Conservation (phyloP, 2,888 invertebrate species). For the Caenorhabditis imperialis region DNA sequence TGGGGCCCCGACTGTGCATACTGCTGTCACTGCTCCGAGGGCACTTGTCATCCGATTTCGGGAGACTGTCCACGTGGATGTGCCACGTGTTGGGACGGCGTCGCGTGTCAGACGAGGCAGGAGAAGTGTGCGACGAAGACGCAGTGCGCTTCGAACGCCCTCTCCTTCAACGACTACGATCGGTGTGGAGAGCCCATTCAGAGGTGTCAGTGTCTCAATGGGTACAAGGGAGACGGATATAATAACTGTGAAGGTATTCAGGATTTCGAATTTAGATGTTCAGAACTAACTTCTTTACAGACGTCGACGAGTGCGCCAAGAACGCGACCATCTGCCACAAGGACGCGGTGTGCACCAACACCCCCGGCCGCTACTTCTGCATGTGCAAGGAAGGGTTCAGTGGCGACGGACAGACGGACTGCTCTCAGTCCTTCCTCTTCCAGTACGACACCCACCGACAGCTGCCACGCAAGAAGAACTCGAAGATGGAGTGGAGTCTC, state of each 20-base stretch:
- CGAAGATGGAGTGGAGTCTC: slow-evolving; percentile 70
- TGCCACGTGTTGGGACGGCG: slow-evolving; percentile 73
- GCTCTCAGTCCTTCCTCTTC: slow-evolving; percentile 71
- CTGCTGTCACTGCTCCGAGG: slow-evolving; percentile 77
- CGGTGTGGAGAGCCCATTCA: slow-evolving; percentile 73
- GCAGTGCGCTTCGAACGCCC: slow-evolving; percentile 75
- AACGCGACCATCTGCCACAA: slow-evolving; percentile 69
- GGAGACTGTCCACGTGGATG: slow-evolving; percentile 74
- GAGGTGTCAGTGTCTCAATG: slow-evolving; percentile 75
- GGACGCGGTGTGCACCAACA: slow-evolving; percentile 75
- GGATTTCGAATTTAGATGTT: background rate
- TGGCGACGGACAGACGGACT: slow-evolving; percentile 74
- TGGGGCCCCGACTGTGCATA: slow-evolving; percentile 77
- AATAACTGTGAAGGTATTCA: slow-evolving; percentile 72
- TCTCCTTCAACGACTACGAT: slow-evolving; percentile 75
- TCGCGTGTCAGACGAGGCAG: slow-evolving; percentile 70
- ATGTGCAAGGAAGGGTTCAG: slow-evolving; percentile 74
- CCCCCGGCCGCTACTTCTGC: slow-evolving; percentile 77
- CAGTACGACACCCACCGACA: slow-evolving; percentile 66
- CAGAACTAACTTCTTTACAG: slow-evolving; percentile 44
- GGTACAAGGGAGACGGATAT: slow-evolving; percentile 76
- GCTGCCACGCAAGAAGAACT: slow-evolving; percentile 67
- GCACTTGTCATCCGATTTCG: slow-evolving; percentile 70
- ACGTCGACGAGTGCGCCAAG: slow-evolving; percentile 73
- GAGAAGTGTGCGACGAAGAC: slow-evolving; percentile 54